Evolutionary conservation across 2,888 invertebrate species (phyloP), one percentile per base, ranked within the genome.

Genomic region (Agriopis leucophaearia): DNA sequence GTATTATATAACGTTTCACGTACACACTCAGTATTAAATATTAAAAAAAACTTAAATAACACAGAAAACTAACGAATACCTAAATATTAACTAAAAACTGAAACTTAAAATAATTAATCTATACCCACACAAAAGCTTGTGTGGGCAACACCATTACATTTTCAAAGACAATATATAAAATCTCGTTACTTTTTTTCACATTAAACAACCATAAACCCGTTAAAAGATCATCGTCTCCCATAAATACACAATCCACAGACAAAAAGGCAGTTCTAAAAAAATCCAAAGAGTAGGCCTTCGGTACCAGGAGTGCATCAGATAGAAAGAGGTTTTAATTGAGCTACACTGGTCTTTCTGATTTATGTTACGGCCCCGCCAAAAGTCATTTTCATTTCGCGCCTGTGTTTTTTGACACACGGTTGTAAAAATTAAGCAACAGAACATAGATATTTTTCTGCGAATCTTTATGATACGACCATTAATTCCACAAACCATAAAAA

Each of bases 331-430:
- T 92, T 92, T 93, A 94, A 94, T 94, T 94, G 93, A 93, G 91
- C 92, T 86, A 86, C 92, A 91, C 89, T 85, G 88, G 86, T 87
- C 85, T 85, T 89, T 86, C 91, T 93, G 93, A 94, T 94, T 92
- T 94, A 94, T 92, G 91, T 87, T 86, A 80, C 85, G 84, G 86
- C 84, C 85, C 83, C 88, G 89, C 90, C 92, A 91, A 91, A 92
- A 91, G 83, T 91, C 90, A 90, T 91, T 90, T 88, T 80, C 89
- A 89, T 89, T 92, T 92, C 82, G 89, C 90, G 86, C 79, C 85
- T 84, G 80, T 81, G 69, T 61, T 51, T 64, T 45, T 70, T 38
- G 62, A 79, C 79, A 77, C 71, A 87, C 80, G 51, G 78, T 0
- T 12, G 16, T n/a, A 12, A 8, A 2, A 27, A 64, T 36, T 58